Evolutionary conservation across 1,140 invertebrate species (phyloP), one percentile per base, ranked within the genome.

Genomic region (Melipona quadrifasciata): DNA sequence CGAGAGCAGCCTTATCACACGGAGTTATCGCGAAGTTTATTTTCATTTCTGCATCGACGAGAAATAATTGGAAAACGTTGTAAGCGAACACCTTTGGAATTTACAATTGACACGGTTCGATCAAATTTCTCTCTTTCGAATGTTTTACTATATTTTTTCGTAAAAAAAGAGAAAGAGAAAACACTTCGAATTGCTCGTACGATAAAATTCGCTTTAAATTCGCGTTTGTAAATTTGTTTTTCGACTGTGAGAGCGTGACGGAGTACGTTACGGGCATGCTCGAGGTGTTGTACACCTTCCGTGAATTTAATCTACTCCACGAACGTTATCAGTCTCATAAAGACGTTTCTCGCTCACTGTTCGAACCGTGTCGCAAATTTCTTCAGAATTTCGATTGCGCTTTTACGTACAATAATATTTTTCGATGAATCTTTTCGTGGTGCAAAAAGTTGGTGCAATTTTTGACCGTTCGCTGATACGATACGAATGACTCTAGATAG

Each of bases 11-110:
- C 12, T 80, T 80, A 80, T 80, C 79, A 0, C 5, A 47, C 0
- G 19, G 0, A 16, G 68, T 81, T 81, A 81, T 81, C 80, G 10
- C 14, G 4, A 47, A 12, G 55, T 81, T 34, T 74, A 57, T 81
- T 81, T 81, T 81, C 57, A 81, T 21, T 81, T 74, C 53, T 81
- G 55, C 55, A 81, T 64, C n/a, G 39, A 70, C 65, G 12, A 70
- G 51, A 10, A 71, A 80, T 80, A 58, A 53, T 81, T 81, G 68
- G 4, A 53, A 64, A 81, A 14, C 51, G 14, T 16, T 51, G 70
- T 34, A 31, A 58, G 67, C 39, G 72, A 71, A 80, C 47, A 55
- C 64, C 12, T 72, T 27, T 1, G 51, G 58, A 71, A 71, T 71
- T 64, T 39, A 19, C n/a, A 39, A 64, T 64, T 27, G 21, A 24